These are phyloP conservation scores for Podarcis siculus DNA, from an alignment of 2,797 vertebrate species.

Conservation along the genomic window DNA sequence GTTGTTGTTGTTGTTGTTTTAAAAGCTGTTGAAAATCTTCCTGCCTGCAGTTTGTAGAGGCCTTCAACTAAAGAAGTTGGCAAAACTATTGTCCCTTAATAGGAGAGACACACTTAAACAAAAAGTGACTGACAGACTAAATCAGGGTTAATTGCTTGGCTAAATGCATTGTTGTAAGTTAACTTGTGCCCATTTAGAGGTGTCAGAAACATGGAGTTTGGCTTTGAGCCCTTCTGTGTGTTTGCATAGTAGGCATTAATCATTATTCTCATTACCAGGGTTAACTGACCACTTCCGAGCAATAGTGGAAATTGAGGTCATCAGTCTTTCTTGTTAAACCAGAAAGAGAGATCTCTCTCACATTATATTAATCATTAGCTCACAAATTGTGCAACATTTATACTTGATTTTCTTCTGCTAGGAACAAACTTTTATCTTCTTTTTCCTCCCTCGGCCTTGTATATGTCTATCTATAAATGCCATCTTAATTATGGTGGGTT, in stretches of 20 bases:
- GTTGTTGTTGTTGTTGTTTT: too few species aligned
- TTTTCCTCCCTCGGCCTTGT: neutral
- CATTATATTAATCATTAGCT: neutral
- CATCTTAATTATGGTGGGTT: constrained; percentile 52
- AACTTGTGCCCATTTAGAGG: constrained; percentile 57
- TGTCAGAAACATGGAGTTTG: constrained; percentile 46
- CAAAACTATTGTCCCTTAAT: neutral
- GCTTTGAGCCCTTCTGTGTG: constrained; percentile 23
- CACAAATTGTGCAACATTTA: neutral
- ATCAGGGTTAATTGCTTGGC: constrained; percentile 39
- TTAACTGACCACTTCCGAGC: constrained; percentile 68
- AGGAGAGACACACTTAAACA: neutral
- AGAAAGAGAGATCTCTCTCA: constrained; percentile 38
- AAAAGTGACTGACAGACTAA: neutral
- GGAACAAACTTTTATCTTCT: constrained; percentile 12
- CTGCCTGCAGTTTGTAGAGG: neutral
- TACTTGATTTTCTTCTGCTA: constrained; percentile 25
- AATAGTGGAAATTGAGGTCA: constrained; percentile 68
- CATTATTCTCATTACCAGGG: constrained; percentile 56
- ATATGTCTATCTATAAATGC: constrained; percentile 36
- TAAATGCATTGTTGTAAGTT: constrained; percentile 58
- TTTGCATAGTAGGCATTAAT: constrained; percentile 55
- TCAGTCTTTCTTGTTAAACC: constrained; percentile 17
- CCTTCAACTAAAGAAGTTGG: neutral
- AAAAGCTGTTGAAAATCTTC: neutral